Percentiles rank a stretch among this genome's conserved stretches.
Conservation (phyloP, 1,140 invertebrate genomes). For the Plodia interpunctella region DNA sequence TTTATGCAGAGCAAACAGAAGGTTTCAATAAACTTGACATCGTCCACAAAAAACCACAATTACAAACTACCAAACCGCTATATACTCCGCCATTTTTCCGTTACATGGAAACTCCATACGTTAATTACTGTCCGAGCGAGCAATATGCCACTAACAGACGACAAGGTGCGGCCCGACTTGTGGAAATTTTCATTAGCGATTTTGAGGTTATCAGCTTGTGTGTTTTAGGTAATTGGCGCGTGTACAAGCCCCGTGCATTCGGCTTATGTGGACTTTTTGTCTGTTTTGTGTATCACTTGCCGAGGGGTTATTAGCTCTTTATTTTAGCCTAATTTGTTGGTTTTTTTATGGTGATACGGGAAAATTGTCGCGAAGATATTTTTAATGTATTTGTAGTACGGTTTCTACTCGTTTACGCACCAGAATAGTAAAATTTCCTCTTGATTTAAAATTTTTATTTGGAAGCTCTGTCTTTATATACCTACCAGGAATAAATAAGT, state of each 20-base stretch:
- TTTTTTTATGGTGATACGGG: background rate
- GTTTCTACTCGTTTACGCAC: no score
- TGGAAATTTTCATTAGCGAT: constrained; percentile 70
- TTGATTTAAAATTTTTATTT: no score
- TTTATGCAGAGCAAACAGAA: no score
- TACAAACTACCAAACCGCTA: background rate
- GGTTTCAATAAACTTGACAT: no score
- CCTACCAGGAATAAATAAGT: no score
- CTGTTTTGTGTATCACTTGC: constrained; percentile 39
- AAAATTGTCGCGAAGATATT: background rate
- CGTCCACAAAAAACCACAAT: background rate
- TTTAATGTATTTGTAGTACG: no score
- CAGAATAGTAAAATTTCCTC: no score
- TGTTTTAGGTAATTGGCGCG: constrained; percentile 60
- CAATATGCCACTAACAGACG: constrained; percentile 60
- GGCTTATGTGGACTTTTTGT: constrained; percentile 50
- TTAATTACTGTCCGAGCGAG: constrained; percentile 58
- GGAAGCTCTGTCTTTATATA: no score
- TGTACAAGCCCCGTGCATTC: constrained; percentile 34
- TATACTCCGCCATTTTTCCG: constrained; percentile 5
- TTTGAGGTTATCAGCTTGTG: constrained; percentile 63
- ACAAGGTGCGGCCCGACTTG: constrained; percentile 58
- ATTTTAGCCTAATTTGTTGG: background rate
- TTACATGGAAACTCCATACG: constrained; percentile 38
- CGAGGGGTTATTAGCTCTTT: constrained; percentile 10